phyloP scores from a whole-genome alignment of 2,797 vertebrate genomes.

The Bothrops alternatus region DNA sequence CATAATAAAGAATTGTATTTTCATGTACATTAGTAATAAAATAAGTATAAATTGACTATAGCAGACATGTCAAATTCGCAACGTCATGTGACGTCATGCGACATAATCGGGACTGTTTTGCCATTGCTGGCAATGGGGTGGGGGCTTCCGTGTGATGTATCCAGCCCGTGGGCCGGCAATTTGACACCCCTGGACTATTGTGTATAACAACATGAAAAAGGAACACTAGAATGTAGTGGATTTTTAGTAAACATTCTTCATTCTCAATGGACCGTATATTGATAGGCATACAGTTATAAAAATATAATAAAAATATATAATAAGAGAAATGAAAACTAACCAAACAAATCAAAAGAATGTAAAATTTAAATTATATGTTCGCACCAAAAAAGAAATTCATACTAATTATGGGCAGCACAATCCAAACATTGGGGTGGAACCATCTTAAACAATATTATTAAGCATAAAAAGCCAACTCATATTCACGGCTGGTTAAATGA shows the following conservation, averaged over 20 bases:
- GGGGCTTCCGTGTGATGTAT: no score
- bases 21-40: neutral
- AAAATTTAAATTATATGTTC: neutral
- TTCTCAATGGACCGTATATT: neutral
- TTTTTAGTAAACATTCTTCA: neutral
- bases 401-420: neutral
- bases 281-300: neutral
- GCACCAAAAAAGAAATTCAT: neutral
- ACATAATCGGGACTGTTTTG: no score
- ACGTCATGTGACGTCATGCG: no score
- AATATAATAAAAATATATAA: neutral
- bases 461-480: neutral
- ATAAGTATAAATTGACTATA: neutral
- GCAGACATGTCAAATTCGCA: no score
- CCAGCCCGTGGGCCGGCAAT: no score
- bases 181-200: neutral
- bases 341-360: neutral
- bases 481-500: slow-evolving; percentile 23
- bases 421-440: neutral
- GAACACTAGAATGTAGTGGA: neutral
- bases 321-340: neutral
- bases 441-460: neutral
- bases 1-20: neutral
- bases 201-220: neutral
- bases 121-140: no score